These are phyloP conservation scores for Odontesthes bonariensis DNA, from an alignment of 2,113 vertebrate species.

Conservation along the genomic window DNA sequence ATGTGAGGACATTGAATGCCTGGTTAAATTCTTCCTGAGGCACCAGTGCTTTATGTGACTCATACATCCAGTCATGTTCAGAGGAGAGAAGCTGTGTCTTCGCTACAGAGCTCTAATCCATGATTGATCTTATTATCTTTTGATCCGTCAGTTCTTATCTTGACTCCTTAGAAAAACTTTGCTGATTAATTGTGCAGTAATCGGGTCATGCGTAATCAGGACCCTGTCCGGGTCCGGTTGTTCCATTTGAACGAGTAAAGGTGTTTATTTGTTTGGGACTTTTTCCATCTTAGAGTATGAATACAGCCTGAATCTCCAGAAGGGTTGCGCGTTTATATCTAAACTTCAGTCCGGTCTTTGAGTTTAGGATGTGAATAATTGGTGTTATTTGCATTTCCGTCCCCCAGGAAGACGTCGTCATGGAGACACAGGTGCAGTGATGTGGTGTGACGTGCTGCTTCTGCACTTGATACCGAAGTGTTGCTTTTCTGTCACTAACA, in stretches of 20 bases:
- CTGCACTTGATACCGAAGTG: constrained; percentile 32
- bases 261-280: no score
- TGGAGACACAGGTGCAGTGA: constrained; percentile 74
- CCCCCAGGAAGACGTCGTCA: constrained; percentile 60
- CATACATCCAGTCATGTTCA: neutral
- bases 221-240: no score
- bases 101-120: no score
- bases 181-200: no score
- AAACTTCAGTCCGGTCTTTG: constrained; percentile 8
- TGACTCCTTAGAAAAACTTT: neutral
- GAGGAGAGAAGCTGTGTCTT: no score
- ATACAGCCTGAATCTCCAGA: no score
- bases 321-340: neutral
- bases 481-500: constrained; percentile 57
- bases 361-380: neutral
- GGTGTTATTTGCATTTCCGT: constrained; percentile 15
- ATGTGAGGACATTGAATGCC: no score
- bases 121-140: neutral
- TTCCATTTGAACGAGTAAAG: no score
- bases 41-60: neutral
- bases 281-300: no score
- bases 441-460: constrained; percentile 36
- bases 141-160: neutral
- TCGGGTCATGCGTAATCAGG: no score
- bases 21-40: neutral